These are phyloP conservation scores for Megathymus violae DNA, from an alignment of 1,140 invertebrate genomes.

Conservation along the genomic window DNA sequence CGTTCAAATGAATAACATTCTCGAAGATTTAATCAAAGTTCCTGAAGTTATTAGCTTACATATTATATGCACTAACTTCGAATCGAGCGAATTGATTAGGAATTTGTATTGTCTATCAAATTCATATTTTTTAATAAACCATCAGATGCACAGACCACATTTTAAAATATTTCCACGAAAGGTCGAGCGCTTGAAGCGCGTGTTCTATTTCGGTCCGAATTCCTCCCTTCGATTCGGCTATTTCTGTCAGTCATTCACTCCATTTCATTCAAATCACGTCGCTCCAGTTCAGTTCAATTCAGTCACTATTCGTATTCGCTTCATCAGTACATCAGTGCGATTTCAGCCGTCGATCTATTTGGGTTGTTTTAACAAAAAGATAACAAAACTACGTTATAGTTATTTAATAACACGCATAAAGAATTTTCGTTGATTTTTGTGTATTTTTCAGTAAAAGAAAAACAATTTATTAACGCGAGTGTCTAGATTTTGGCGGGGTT, in stretches of 20 bases:
- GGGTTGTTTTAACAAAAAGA: background rate
- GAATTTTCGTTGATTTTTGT: background rate
- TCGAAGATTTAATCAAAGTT: too few species aligned
- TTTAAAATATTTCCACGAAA: constrained; percentile 12
- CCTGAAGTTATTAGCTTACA: too few species aligned
- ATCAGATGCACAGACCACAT: background rate
- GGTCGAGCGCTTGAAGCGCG: constrained; percentile 47
- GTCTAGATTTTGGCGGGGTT: constrained; percentile 41
- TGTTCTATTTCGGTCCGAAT: constrained; percentile 33
- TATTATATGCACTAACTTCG: too few species aligned
- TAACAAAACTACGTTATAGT: constrained; percentile 4
- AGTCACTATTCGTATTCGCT: constrained; percentile 31
- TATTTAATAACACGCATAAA: constrained; percentile 2
- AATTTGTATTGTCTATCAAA: too few species aligned
- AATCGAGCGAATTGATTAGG: too few species aligned
- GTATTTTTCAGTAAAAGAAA: background rate
- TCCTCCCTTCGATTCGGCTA: constrained; percentile 71
- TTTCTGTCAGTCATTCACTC: constrained; percentile 71
- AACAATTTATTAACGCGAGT: constrained; percentile 24
- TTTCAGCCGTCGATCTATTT: background rate
- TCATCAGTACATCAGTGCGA: constrained; percentile 13
- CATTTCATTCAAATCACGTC: constrained; percentile 59
- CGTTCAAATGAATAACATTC: too few species aligned
- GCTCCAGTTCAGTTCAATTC: constrained; percentile 45
- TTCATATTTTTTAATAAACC: constrained; percentile 5